Percentiles rank a stretch among this genome's conserved stretches.
phyloP scores from a whole-genome alignment of 2,797 vertebrate genomes.

The Enteromius viviparus region DNA sequence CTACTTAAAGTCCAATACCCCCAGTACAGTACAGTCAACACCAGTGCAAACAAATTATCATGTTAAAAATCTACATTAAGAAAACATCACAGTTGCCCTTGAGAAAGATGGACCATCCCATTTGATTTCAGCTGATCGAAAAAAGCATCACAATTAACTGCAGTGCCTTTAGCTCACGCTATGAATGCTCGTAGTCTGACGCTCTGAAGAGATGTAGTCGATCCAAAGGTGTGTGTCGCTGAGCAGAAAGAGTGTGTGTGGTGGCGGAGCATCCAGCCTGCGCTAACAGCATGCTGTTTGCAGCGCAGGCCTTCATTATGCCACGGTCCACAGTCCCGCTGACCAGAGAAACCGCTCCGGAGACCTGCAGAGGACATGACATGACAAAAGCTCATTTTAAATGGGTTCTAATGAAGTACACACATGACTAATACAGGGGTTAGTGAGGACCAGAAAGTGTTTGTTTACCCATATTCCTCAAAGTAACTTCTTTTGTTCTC shows the following conservation, averaged over 20 bases:
- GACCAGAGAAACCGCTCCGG: constrained; percentile 61
- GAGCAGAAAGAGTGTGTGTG: constrained; percentile 61
- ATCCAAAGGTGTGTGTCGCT: constrained; percentile 49
- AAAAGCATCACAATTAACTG: not conserved
- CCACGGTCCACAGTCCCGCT: constrained; percentile 62
- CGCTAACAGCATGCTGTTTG: constrained; percentile 77
- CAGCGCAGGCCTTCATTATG: constrained; percentile 76
- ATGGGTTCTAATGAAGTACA: not conserved
- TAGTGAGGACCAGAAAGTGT: not conserved
- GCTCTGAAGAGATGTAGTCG: constrained; percentile 31
- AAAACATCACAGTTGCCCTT: constrained; percentile 31
- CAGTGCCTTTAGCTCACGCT: not conserved
- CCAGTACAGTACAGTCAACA: constrained; percentile 56
- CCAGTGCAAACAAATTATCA: constrained; percentile 44
- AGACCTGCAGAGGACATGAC: constrained; percentile 45
- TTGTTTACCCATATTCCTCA: not conserved
- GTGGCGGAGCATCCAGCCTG: constrained; percentile 71
- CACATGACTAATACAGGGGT: not conserved
- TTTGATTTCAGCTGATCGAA: constrained; percentile 2
- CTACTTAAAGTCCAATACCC: constrained; percentile 28
- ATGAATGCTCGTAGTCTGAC: constrained; percentile 17
- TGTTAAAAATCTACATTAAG: constrained; percentile 19
- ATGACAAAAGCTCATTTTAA: not conserved
- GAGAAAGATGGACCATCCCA: not conserved
- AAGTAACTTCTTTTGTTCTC: not conserved